Conservation (phyloP, 2,113 vertebrate genomes). For the Varanus salvator region DNA sequence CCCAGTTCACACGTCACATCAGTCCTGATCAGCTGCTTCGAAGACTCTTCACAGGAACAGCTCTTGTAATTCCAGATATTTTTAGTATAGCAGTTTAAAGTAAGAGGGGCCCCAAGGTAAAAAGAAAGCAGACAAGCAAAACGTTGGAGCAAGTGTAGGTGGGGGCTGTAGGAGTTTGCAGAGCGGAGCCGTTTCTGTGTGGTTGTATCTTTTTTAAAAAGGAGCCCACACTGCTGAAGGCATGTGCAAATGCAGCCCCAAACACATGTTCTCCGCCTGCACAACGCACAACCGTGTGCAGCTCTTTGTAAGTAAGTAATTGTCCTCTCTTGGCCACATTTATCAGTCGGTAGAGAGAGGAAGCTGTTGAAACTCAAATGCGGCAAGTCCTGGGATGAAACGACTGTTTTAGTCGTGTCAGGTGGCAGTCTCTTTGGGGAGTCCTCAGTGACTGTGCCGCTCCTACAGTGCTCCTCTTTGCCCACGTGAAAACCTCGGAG, state of each 20-base stretch:
- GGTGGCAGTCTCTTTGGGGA: not conserved
- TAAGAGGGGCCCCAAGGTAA: no score
- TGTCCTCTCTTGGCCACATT: not conserved
- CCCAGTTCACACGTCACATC: not conserved
- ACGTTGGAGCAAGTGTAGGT: not conserved
- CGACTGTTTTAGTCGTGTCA: not conserved
- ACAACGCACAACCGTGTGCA: no score
- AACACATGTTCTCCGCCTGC: not conserved
- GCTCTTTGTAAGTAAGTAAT: not conserved
- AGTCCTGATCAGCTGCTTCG: not conserved
- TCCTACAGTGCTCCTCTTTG: rapidly evolving
- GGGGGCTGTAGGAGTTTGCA: no score
- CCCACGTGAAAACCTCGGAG: rapidly evolving
- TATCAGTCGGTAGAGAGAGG: not conserved
- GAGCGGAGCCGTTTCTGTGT: not conserved
- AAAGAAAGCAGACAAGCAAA: not conserved
- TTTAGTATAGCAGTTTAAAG: not conserved
- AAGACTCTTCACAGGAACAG: not conserved
- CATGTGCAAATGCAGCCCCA: not conserved
- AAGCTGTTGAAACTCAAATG: not conserved
- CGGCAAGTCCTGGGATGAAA: not conserved
- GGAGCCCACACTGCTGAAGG: no score
- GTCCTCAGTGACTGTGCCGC: no score
- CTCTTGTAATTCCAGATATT: not conserved
- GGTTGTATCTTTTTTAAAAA: not conserved